phyloP scores from a whole-genome alignment of 2,797 vertebrate species.

The Miichthys miiuy region DNA sequence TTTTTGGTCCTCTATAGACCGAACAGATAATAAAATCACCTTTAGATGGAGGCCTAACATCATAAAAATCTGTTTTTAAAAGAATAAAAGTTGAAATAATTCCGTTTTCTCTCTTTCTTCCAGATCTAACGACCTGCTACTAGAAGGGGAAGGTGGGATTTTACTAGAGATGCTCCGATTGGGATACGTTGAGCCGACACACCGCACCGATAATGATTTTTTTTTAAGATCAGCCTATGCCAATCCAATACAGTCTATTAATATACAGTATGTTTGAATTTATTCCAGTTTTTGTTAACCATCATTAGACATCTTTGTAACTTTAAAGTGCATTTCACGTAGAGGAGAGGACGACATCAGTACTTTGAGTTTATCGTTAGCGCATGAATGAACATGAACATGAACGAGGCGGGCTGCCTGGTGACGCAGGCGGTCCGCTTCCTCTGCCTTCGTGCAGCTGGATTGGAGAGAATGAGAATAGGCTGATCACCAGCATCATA shows the following conservation, averaged over 20 bases:
- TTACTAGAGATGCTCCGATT: constrained; percentile 66
- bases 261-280: constrained; percentile 46
- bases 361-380: constrained; percentile 44
- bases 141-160: constrained; percentile 62
- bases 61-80: not conserved
- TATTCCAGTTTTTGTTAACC: constrained; percentile 49
- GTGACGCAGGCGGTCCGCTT: constrained; percentile 15
- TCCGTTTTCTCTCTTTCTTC: not conserved
- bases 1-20: not conserved
- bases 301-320: constrained; percentile 49
- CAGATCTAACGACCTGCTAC: constrained; percentile 78
- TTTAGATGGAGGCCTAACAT: not conserved
- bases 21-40: not conserved
- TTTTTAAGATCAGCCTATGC: constrained; percentile 72
- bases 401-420: constrained; percentile 12
- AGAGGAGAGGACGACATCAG: constrained; percentile 11
- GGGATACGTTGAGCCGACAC: constrained; percentile 63
- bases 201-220: constrained; percentile 52
- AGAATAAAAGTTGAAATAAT: not conserved
- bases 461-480: constrained; percentile 40
- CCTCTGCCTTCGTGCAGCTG: constrained; percentile 18
- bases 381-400: constrained; percentile 22
- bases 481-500: constrained; percentile 51
- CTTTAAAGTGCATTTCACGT: constrained; percentile 52
- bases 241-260: constrained; percentile 64